Conservation (phyloP, 92 coral and sea anemone species). For the Ricordea florida region DNA sequence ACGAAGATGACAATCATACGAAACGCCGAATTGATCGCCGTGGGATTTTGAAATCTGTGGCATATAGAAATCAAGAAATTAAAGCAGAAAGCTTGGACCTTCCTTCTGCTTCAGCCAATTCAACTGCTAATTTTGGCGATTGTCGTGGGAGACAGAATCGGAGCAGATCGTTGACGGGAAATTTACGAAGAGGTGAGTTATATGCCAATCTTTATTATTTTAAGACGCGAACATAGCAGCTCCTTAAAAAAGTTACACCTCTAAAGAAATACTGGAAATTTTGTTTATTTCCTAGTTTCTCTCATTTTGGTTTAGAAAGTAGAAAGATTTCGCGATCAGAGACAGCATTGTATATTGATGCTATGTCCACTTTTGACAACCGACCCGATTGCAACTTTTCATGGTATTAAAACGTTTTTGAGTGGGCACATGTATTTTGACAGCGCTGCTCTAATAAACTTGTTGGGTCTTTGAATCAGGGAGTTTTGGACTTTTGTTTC, state of each 20-base stretch:
- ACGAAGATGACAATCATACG: not conserved
- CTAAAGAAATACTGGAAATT: too few species aligned
- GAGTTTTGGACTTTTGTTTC: too few species aligned
- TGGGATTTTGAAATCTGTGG: conserved; percentile 86
- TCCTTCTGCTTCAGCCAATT: conserved; percentile 1
- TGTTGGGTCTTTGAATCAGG: too few species aligned
- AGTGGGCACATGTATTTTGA: too few species aligned
- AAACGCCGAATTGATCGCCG: conserved; percentile 51
- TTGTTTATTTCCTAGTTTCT: not conserved
- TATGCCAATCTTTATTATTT: not conserved
- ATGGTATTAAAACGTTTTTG: too few species aligned
- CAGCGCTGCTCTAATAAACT: too few species aligned
- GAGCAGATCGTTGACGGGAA: conserved; percentile 11
- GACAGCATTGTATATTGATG: too few species aligned
- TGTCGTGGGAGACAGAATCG: conserved; percentile 10
- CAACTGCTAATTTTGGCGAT: too few species aligned
- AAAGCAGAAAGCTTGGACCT: conserved; percentile 66
- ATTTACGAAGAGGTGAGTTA: conserved; percentile 28
- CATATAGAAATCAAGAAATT: conserved; percentile 85
- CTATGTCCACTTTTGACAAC: too few species aligned
- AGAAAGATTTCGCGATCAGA: not conserved
- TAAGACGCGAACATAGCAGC: not conserved
- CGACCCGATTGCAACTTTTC: too few species aligned
- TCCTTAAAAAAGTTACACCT: too few species aligned
- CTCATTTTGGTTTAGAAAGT: not conserved